Percentiles rank a stretch among this genome's conserved stretches.
phyloP scores from a whole-genome alignment of 2,797 vertebrate species.

The Silurus lanzhouensis region DNA sequence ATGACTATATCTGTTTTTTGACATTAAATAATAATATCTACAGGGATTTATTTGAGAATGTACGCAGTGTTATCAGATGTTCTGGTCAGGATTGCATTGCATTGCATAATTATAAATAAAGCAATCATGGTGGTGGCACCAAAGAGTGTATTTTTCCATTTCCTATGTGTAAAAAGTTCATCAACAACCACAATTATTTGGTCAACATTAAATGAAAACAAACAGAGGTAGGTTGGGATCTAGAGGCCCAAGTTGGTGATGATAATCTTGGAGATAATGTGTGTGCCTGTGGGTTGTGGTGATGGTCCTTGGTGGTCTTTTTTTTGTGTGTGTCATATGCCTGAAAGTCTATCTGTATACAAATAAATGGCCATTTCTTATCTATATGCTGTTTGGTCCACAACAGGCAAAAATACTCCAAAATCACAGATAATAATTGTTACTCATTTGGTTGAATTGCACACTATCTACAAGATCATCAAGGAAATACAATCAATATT shows the following conservation, averaged over 20 bases:
- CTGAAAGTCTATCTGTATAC: conserved; percentile 45
- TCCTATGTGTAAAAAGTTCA: conserved; percentile 42
- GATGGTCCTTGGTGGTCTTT: background rate
- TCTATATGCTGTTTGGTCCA: conserved; percentile 55
- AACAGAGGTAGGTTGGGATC: conserved; percentile 31
- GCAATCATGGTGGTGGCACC: conserved; percentile 25
- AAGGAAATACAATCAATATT: background rate
- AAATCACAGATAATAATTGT: background rate
- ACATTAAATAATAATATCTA: conserved; percentile 25
- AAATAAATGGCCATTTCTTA: conserved; percentile 58
- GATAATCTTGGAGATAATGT: conserved; percentile 35
- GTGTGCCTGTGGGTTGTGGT: background rate
- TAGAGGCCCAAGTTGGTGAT: conserved; percentile 39
- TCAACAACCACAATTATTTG: conserved; percentile 44
- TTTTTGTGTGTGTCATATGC: conserved; percentile 41
- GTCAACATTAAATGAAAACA: conserved; percentile 46
- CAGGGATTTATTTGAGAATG: conserved; percentile 23
- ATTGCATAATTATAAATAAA: conserved; percentile 43
- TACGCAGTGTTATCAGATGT: conserved; percentile 27
- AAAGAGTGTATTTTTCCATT: conserved; percentile 25
- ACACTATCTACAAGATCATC: background rate
- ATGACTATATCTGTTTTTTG: conserved; percentile 9
- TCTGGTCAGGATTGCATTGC: conserved; percentile 39
- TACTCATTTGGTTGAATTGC: background rate
- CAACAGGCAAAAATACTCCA: conserved; percentile 51